Conservation (phyloP, 2,113 vertebrate species). For the Jaculus jaculus region DNA sequence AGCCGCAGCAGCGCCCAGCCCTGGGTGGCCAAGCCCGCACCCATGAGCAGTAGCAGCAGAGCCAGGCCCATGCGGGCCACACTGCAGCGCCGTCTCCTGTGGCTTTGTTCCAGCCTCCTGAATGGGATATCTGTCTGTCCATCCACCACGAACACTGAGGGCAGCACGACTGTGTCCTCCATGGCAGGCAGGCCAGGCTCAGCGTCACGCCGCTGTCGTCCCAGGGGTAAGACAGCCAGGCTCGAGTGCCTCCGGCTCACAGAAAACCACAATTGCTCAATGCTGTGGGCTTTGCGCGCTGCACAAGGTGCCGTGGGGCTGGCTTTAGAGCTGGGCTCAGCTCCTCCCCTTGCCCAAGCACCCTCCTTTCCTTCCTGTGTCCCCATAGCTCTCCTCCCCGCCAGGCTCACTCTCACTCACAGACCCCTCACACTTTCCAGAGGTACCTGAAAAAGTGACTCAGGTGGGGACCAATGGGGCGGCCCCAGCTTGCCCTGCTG, state of each 20-base stretch:
- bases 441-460: slow-evolving; percentile 44
- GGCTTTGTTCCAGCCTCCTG: slow-evolving; percentile 9
- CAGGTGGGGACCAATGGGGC: background rate
- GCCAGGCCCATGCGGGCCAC: slow-evolving; percentile 77
- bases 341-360: slow-evolving; percentile 52
- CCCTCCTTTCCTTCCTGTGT: slow-evolving; percentile 52
- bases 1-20: slow-evolving; percentile 84
- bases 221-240: background rate
- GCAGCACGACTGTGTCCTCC: slow-evolving; percentile 62
- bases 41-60: slow-evolving; percentile 81
- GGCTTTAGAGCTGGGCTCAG: slow-evolving; percentile 60
- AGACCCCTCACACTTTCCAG: slow-evolving; percentile 62
- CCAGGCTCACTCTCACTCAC: slow-evolving; percentile 35
- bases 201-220: no score
- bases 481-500: background rate
- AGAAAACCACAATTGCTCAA: slow-evolving; percentile 77
- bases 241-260: background rate
- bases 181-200: slow-evolving; percentile 45
- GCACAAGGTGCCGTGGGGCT: background rate
- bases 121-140: slow-evolving; percentile 70
- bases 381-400: background rate
- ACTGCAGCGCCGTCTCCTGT: accelerated
- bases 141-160: slow-evolving; percentile 87
- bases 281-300: background rate
- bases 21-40: slow-evolving; percentile 81